These are phyloP conservation scores for Scrobipalpa costella DNA, from an alignment of 2,888 invertebrate species.

Conservation along the genomic window DNA sequence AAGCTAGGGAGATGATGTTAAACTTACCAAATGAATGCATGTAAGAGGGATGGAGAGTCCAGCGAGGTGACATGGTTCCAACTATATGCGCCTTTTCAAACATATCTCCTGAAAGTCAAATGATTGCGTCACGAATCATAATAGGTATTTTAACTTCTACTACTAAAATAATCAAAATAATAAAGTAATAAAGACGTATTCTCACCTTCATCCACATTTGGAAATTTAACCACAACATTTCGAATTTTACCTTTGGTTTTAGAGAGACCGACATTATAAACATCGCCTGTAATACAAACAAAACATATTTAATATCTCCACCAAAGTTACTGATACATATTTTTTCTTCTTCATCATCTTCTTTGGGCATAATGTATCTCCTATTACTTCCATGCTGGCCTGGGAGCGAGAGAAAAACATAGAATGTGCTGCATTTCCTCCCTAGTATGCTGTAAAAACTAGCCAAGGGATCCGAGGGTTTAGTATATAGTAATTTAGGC, in stretches of 20 bases:
- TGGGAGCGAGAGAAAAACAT: no score
- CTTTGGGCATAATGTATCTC: no score
- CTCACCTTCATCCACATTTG: conserved; percentile 71
- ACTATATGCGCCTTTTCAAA: conserved; percentile 86
- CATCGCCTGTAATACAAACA: conserved; percentile 67
- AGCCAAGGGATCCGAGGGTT: no score
- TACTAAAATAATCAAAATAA: no score
- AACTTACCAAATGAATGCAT: conserved; percentile 93
- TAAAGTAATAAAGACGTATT: no score
- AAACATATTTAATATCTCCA: conserved; percentile 7
- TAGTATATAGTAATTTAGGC: no score
- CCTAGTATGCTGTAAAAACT: no score
- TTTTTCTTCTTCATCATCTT: no score
- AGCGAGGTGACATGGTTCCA: conserved; percentile 86
- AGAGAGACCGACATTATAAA: conserved; percentile 91
- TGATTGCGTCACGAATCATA: not conserved
- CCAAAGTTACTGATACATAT: no score
- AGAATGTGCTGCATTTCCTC: no score
- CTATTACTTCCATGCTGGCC: no score
- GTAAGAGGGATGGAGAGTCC: conserved; percentile 91
- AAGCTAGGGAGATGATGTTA: no score
- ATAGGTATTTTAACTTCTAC: not conserved
- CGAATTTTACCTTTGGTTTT: conserved; percentile 84
- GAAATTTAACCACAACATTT: conserved; percentile 87
- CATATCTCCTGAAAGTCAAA: conserved; percentile 73